phyloP scores from a whole-genome alignment of 2,888 invertebrate species.

The Pediacus dermestoides region DNA sequence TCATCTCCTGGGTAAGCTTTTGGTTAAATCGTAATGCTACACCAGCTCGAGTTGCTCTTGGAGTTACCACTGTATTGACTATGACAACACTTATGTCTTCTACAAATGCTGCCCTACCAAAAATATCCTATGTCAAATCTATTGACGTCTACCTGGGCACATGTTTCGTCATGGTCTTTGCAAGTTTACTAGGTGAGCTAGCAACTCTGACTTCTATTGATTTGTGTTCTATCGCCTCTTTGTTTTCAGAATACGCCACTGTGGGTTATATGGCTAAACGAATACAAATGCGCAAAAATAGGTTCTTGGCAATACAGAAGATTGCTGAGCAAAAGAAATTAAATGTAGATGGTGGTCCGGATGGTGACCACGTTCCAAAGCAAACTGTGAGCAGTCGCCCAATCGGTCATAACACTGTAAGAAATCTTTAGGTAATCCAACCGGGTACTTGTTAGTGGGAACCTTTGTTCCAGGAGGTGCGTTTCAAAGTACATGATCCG shows the following conservation, averaged over 20 bases:
- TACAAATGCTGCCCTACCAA: conserved; percentile 93
- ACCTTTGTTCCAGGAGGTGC: conserved; percentile 81
- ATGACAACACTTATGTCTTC: conserved; percentile 98
- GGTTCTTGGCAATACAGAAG: conserved; percentile 86
- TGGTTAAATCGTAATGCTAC: conserved; percentile 95
- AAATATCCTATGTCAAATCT: conserved; percentile 96
- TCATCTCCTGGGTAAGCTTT: conserved; percentile 94
- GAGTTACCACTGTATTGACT: conserved; percentile 93
- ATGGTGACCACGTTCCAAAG: conserved; percentile 72
- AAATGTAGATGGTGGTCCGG: conserved; percentile 72
- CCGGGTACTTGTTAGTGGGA: conserved; percentile 61
- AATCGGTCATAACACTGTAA: too few species aligned
- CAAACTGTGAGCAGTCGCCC: conserved; percentile 65
- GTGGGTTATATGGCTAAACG: conserved; percentile 98
- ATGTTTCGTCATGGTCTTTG: conserved; percentile 99
- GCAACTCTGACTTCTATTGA: neutral
- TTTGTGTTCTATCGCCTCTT: conserved; percentile 10
- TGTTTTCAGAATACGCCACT: conserved; percentile 86
- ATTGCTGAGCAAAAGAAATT: conserved; percentile 89
- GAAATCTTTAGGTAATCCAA: too few species aligned
- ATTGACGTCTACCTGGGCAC: conserved; percentile 97
- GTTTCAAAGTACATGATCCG: conserved; percentile 92
- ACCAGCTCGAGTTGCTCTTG: conserved; percentile 88
- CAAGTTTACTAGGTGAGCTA: conserved; percentile 85
- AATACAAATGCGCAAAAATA: conserved; percentile 93